Base-by-base conservation (phyloP, 2,888 invertebrate species). In the Odontothrips loti region DNA sequence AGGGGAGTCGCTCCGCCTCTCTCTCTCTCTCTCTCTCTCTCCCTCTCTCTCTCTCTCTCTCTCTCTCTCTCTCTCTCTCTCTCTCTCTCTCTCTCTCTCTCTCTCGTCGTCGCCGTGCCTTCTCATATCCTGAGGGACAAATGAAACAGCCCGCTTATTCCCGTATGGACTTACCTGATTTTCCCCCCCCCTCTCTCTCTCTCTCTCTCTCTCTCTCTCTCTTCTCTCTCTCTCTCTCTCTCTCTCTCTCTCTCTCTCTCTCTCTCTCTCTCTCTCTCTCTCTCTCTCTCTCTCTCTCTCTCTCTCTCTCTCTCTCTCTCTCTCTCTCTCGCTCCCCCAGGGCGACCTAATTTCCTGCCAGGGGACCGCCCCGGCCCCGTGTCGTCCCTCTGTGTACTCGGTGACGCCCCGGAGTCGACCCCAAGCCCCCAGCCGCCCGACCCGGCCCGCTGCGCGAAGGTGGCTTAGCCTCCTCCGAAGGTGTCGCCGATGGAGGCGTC, bases 61-160 rank as follows among this genome's bases (percentile, higher is more conserved):
- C 34, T 43, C 34, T 6, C 34, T 43, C 34, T 6, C 34, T 6
- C 34, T 6, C 34, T 6, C 34, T 6, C 34, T 6, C 34, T 6
- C 2, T 6, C 34, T 6, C 34, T 43, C 34, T 43, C 34, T 43
- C 2, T 43, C 34, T 43, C 34, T 4, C 34, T 43, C 34, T 43
- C 34, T 43, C 34, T 43, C 34, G n/a, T n/a, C n/a, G n/a, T 6
- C 34, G 34, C 34, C 34, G 34, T 43, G 34, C 3, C 34, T 43
- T 20, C 68, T n/a, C 68, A 23, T 75, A 23, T 75, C 68, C 27
- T 23, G 68, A 27, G 4, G 68, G 68, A 27, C 68, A 23, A 75
- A 75, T 75, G 68, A 75, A 75, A 75, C 68, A 23, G 23, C 68
- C 68, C 68, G 68, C 23, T 75, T 27, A 75, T 75, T 58, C 58